phyloP scores from a whole-genome alignment of 2,888 invertebrate species.

The Calliopum simillimum region DNA sequence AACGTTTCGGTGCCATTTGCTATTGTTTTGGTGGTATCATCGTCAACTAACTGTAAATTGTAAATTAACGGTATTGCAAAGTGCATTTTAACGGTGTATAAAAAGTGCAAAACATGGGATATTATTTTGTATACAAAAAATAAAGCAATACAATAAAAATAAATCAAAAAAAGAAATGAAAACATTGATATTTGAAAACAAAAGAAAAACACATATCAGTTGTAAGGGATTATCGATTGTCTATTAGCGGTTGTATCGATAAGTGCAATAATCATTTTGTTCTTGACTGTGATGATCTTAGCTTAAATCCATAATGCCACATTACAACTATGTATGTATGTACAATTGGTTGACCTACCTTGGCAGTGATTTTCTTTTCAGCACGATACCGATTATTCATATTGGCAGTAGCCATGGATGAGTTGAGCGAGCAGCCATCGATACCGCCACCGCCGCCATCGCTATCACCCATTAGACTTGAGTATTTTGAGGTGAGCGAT shows the following conservation, averaged over 20 bases:
- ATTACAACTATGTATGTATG: background rate
- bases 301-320: too few relatives aligned
- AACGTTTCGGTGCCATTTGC: conserved; percentile 50
- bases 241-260: background rate
- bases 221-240: background rate
- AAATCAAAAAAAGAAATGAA: background rate
- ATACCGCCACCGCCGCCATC: conserved; percentile 52
- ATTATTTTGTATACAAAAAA: background rate
- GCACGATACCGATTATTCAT: conserved; percentile 65
- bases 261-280: background rate
- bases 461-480: conserved; percentile 58
- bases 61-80: conserved; percentile 21
- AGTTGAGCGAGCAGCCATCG: conserved; percentile 42
- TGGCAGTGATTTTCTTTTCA: conserved; percentile 67
- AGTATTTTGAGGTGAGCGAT: conserved; percentile 62
- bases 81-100: background rate
- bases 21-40: conserved; percentile 43
- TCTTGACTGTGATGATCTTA: background rate
- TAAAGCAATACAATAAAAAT: background rate
- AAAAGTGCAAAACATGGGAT: conserved; percentile 19
- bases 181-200: background rate
- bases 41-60: conserved; percentile 37
- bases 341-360: conserved; percentile 56
- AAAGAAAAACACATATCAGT: background rate
- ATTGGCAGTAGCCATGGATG: conserved; percentile 51